Conservation (phyloP, 2,888 invertebrate species). For the Andricus quercusramuli region DNA sequence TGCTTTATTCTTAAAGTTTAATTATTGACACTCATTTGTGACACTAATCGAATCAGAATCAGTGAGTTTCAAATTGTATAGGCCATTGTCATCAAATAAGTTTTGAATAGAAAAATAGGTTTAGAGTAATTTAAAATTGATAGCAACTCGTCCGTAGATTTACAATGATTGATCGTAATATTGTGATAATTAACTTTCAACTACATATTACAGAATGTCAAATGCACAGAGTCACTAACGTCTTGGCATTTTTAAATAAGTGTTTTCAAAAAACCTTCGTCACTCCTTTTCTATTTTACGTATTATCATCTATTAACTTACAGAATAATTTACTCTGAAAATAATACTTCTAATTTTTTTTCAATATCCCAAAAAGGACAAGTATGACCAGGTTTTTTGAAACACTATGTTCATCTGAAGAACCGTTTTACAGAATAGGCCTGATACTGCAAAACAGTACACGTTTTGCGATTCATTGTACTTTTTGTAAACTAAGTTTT, state of each 20-base stretch:
- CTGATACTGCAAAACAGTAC: slow-evolving; percentile 27
- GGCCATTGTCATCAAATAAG: neutral
- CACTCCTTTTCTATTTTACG: neutral
- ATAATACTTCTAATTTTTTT: neutral
- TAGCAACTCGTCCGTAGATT: slow-evolving; percentile 5
- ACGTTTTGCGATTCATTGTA: slow-evolving; percentile 29
- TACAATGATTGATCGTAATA: neutral
- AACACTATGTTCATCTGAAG: neutral
- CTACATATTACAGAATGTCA: neutral
- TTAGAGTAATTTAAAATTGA: neutral
- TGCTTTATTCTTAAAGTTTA: neutral
- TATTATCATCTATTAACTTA: neutral
- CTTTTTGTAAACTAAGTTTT: slow-evolving; percentile 16
- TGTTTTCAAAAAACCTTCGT: neutral
- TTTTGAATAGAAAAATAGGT: neutral
- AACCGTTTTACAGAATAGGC: slow-evolving; percentile 40
- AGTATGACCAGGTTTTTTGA: neutral
- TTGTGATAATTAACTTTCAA: neutral
- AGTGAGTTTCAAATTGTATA: neutral
- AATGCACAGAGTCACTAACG: slow-evolving; percentile 4
- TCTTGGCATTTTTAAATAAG: neutral
- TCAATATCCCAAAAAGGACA: neutral
- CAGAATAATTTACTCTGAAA: neutral
- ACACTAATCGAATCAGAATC: neutral
- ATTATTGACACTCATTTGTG: neutral